These are phyloP conservation scores for Agriopis aurantiaria DNA, from an alignment of 2,888 invertebrate genomes.

Conservation along the genomic window DNA sequence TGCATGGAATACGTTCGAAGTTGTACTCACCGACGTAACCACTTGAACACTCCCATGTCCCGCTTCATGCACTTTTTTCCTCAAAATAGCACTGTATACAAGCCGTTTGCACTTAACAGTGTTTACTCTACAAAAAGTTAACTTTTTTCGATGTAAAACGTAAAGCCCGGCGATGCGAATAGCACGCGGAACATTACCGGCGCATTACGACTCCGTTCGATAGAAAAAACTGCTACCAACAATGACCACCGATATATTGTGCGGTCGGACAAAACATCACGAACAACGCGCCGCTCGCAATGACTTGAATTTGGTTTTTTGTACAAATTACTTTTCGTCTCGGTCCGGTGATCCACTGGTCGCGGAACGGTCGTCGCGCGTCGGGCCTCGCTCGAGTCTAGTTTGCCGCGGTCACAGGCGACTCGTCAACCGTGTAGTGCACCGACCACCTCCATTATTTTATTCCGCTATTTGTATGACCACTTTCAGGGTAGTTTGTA, in stretches of 20 bases:
- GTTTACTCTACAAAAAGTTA: conserved; percentile 43
- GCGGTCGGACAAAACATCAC: conserved; percentile 85
- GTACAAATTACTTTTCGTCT: conserved; percentile 85
- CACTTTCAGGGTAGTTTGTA: conserved; percentile 36
- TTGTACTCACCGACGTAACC: conserved; percentile 81
- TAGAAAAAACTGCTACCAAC: conserved; percentile 81
- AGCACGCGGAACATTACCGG: conserved; percentile 80
- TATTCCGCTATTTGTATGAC: conserved; percentile 25
- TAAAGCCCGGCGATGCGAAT: conserved; percentile 61
- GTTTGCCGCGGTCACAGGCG: conserved; percentile 58
- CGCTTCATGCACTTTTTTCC: conserved; percentile 72
- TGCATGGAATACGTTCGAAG: not conserved
- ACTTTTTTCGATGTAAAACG: conserved; percentile 60
- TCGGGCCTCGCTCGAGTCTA: conserved; percentile 65
- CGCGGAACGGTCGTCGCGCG: conserved; percentile 60
- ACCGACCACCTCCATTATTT: conserved; percentile 45
- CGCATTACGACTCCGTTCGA: conserved; percentile 66
- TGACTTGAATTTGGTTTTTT: conserved; percentile 85
- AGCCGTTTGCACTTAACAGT: conserved; percentile 46
- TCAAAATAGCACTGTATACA: conserved; percentile 52
- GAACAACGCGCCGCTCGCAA: conserved; percentile 82
- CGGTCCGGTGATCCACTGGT: conserved; percentile 83
- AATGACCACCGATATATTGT: conserved; percentile 84
- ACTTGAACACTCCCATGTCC: conserved; percentile 84
- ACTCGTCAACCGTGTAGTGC: conserved; percentile 57